Evolutionary conservation across 2,113 vertebrate species (phyloP).

Genomic region (Ailuropoda melanoleuca): DNA sequence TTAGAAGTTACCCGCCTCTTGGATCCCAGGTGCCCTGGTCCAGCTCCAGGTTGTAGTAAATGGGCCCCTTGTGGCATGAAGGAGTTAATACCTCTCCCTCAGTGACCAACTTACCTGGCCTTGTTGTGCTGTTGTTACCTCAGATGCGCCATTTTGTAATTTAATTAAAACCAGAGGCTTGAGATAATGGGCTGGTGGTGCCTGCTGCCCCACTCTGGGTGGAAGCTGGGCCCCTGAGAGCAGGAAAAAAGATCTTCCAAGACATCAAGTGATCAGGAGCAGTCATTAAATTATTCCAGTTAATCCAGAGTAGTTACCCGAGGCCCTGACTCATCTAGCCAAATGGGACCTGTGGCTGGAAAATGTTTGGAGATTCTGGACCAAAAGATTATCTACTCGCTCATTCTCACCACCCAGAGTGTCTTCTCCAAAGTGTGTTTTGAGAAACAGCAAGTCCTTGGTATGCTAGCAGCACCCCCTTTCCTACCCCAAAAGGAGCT

Average conservation of each 20-base stretch:
- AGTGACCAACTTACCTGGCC: constrained; percentile 29
- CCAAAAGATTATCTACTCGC: not conserved
- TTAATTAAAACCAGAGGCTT: constrained; percentile 61
- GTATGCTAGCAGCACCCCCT: not conserved
- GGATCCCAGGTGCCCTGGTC: not conserved
- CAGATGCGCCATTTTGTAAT: constrained; percentile 8
- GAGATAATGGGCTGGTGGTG: constrained; percentile 58
- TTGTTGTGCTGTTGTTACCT: constrained; percentile 1
- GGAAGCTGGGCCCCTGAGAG: not conserved
- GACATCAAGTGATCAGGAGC: not conserved
- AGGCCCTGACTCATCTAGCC: not conserved
- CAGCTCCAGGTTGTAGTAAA: constrained; percentile 24
- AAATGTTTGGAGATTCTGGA: not conserved
- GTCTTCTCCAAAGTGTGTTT: not conserved
- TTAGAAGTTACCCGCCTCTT: constrained; percentile 41
- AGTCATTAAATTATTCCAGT: constrained; percentile 34
- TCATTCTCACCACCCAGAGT: not conserved
- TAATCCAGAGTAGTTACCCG: not conserved
- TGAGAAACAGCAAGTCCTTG: not conserved
- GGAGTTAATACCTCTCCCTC: constrained; percentile 43
- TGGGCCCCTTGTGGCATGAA: constrained; percentile 51
- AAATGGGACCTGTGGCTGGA: not conserved
- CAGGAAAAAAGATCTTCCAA: not conserved
- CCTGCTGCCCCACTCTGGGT: not conserved
- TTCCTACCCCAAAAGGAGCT: not conserved